Conservation (phyloP, 2,113 vertebrate genomes). For the Eulemur rufifrons region DNA sequence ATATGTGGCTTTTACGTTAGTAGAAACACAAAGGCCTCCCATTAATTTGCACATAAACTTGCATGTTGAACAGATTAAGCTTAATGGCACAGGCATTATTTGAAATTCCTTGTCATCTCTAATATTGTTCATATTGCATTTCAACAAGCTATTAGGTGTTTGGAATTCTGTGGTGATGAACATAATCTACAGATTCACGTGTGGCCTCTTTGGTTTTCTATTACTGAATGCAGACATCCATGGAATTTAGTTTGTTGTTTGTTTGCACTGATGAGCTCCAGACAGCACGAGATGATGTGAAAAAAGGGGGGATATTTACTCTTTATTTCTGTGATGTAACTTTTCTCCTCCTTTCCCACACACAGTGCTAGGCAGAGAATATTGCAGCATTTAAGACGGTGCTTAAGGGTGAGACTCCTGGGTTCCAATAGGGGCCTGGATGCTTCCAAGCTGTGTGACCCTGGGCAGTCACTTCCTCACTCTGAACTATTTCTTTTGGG, state of each 20-base stretch:
- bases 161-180: constrained; percentile 32
- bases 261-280: neutral
- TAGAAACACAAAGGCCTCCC: constrained; percentile 46
- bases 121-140: constrained; percentile 49
- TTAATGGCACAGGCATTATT: constrained; percentile 48
- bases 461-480: neutral
- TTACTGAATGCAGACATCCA: neutral
- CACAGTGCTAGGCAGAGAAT: neutral
- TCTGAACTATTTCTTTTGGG: neutral
- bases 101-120: constrained; percentile 58
- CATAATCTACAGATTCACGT: neutral
- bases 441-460: neutral
- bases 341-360: neutral
- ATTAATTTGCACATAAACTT: constrained; percentile 55
- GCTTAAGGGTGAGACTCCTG: neutral
- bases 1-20: constrained; percentile 68
- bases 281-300: neutral
- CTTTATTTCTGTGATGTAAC: neutral
- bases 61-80: constrained; percentile 53
- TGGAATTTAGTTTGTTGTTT: constrained; percentile 45
- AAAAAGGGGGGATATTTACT: neutral
- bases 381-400: neutral
- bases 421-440: neutral
- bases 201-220: neutral
- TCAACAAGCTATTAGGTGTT: constrained; percentile 52